Evolutionary conservation across 2,888 invertebrate genomes (phyloP).

Genomic region (Cancer borealis): DNA sequence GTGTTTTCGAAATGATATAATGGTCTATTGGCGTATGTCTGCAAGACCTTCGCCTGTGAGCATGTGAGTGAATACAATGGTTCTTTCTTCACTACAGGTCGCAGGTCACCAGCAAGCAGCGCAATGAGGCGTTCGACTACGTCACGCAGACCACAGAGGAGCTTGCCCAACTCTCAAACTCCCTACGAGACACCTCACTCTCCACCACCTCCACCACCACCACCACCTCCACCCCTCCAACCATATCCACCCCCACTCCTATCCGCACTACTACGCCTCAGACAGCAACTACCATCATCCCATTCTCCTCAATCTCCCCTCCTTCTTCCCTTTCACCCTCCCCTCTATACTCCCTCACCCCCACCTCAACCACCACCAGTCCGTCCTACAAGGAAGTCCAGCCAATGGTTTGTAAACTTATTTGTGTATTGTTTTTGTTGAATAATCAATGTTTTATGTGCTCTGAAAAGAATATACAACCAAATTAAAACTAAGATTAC

Average conservation of each 20-base stretch:
- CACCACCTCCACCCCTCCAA: neutral
- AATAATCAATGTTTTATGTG: neutral
- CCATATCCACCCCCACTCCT: neutral
- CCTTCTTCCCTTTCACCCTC: neutral
- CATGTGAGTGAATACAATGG: neutral
- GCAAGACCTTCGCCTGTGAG: neutral
- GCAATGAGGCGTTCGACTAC: slow-evolving; percentile 62
- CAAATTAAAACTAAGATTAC: neutral
- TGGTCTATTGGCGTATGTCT: neutral
- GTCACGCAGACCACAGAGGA: slow-evolving; percentile 59
- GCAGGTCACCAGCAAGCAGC: slow-evolving; percentile 62
- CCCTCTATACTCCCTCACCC: neutral
- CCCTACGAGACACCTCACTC: slow-evolving; percentile 33
- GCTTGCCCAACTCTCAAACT: slow-evolving; percentile 39
- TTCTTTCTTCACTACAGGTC: neutral
- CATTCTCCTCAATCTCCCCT: neutral
- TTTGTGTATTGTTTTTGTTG: neutral
- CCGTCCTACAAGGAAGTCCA: slow-evolving; percentile 5
- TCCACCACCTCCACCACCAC: slow-evolving; percentile 16
- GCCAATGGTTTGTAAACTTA: neutral
- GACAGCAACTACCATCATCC: neutral
- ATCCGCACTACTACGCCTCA: neutral
- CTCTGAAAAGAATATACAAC: neutral
- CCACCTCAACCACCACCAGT: slow-evolving; percentile 24
- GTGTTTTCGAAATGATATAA: neutral